phyloP scores from a whole-genome alignment of 2,888 invertebrate species.

The Scaptomyza reducta region DNA sequence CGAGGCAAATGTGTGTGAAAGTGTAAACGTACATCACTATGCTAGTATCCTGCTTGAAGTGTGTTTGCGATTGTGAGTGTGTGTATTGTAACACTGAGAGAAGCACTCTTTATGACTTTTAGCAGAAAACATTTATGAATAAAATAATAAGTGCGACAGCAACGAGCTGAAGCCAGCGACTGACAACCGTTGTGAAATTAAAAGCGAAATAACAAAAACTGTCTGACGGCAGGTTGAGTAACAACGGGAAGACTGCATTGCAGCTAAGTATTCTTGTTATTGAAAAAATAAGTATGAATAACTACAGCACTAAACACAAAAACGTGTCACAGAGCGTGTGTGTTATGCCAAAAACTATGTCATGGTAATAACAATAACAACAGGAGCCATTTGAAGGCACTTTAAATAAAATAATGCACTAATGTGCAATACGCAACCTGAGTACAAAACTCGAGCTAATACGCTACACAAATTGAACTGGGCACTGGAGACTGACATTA shows the following conservation, averaged over 20 bases:
- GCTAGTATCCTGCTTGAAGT: neutral
- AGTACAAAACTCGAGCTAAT: conserved; percentile 13
- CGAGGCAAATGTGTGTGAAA: conserved; percentile 31
- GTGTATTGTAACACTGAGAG: conserved; percentile 27
- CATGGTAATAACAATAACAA: conserved; percentile 10
- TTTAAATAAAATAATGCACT: conserved; percentile 39
- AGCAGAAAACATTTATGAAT: conserved; percentile 69
- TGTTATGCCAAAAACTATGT: conserved; percentile 17
- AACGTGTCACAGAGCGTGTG: conserved; percentile 22
- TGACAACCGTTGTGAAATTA: conserved; percentile 62
- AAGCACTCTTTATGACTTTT: conserved; percentile 36
- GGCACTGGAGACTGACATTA: conserved; percentile 16
- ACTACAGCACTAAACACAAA: conserved; percentile 3
- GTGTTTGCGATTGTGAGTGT: neutral
- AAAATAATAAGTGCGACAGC: conserved; percentile 56
- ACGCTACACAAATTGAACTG: conserved; percentile 28
- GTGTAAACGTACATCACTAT: conserved; percentile 11
- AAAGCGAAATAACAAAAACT: conserved; percentile 61
- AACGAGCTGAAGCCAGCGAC: conserved; percentile 29
- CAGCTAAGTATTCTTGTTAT: conserved; percentile 49
- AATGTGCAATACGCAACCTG: conserved; percentile 24
- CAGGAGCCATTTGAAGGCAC: conserved; percentile 30
- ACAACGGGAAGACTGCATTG: conserved; percentile 11
- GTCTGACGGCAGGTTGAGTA: neutral
- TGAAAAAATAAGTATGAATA: conserved; percentile 61